Evolutionary conservation across 2,888 invertebrate genomes (phyloP), one percentile per base, ranked within the genome.

Genomic region (Ophioninae sp.): DNA sequence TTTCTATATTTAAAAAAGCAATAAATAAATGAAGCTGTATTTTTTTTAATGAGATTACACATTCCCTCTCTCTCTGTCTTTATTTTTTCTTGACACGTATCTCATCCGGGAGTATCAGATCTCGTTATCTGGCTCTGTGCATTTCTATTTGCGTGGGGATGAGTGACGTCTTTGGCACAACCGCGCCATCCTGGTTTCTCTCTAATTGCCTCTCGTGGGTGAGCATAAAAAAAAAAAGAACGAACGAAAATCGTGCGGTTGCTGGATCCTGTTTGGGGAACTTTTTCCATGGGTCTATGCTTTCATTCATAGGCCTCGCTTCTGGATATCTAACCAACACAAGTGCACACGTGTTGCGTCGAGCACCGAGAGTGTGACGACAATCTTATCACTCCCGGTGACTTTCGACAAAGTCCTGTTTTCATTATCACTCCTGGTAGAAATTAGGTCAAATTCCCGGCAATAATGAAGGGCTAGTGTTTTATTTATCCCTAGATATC

Each of bases 311-410:
- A 63, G 51, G 8, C 37, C 37, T 64, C 9, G 22, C 17, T 20
- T 23, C 20, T 39, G 13, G 51, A 13, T 51, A 51, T 51, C 51
- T 51, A 51, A 51, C 13, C 51, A 13, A 2, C 51, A 51, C 51
- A 51, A 9, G 44, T 10, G 3, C 13, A 30, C n/a, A 51, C 13
- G 13, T 20, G 23, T n/a, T 44, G 13, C 8, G n/a, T 17, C 7
- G 23, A 23, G 3, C 30, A 10, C 56, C 30, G 7, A 44, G 58
- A 72, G 44, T 68, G 37, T 61, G 59, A 44, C 39, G 61, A 80
- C 73, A 83, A 84, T 78, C 77, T 81, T 81, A 81, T 84, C 83
- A 71, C 59, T 61, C 51, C 65, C 65, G 73, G 64, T 41, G 30
- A 2, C 2, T 84, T 81, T 41, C 78, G 44, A 56, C 59, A 23